A percentile compares a stretch with the other conserved stretches of the same genome.
Evolutionary conservation across 2,113 vertebrate species (phyloP).

Genomic region (Phalacrocorax pelagicus): DNA sequence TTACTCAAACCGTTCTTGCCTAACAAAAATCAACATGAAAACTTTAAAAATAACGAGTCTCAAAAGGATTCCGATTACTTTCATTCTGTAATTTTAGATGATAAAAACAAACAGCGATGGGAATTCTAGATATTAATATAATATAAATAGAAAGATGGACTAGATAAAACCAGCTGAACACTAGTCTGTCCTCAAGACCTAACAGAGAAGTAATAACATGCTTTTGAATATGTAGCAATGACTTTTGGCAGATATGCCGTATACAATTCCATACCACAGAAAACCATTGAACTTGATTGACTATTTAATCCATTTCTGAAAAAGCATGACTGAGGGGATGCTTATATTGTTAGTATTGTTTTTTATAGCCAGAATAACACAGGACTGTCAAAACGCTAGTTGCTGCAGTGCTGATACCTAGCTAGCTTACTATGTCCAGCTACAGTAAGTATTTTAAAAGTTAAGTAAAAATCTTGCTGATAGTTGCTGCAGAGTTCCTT

Average conservation of each 20-base stretch:
- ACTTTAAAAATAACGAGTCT: conserved; percentile 67
- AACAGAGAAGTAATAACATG: conserved; percentile 57
- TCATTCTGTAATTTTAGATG: conserved; percentile 57
- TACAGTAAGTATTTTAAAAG: conserved; percentile 26
- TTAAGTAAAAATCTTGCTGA: not conserved
- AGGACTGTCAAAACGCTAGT: conserved; percentile 51
- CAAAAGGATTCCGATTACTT: conserved; percentile 53
- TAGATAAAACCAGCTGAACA: conserved; percentile 72
- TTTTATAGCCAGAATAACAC: conserved; percentile 33
- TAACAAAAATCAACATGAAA: conserved; percentile 68
- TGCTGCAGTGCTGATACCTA: not conserved
- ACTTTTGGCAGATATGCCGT: conserved; percentile 66
- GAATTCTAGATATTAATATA: conserved; percentile 69
- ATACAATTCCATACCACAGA: conserved; percentile 25
- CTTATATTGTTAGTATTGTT: not conserved
- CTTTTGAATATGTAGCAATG: conserved; percentile 56
- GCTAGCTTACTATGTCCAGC: not conserved
- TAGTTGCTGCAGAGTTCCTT: not conserved
- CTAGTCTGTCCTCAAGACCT: conserved; percentile 73
- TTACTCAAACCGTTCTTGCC: conserved; percentile 37
- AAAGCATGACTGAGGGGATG: conserved; percentile 30
- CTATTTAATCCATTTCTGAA: conserved; percentile 65
- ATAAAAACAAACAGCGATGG: conserved; percentile 55
- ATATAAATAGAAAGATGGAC: conserved; percentile 71
- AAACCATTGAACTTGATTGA: conserved; percentile 48